Evolutionary conservation across 1,140 invertebrate genomes (phyloP), one percentile per base, ranked within the genome.

Genomic region (Drosophila sp.): DNA sequence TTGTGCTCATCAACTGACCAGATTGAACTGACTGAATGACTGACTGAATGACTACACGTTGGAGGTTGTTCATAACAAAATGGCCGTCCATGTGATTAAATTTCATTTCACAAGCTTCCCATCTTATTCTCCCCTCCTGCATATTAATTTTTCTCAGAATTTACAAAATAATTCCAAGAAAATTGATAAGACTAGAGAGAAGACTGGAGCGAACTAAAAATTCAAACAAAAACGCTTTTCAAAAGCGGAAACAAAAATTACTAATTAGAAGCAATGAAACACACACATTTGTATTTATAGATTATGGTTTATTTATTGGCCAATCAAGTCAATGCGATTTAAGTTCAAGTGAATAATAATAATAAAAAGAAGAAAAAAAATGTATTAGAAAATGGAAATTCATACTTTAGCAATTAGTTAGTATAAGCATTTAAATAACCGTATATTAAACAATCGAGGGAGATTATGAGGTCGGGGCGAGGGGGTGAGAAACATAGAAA

Each of bases 1-100:
- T 47, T 47, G 44, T 67, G 63, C 72, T 38, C 72, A 74, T 74
- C 73, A 69, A 62, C 55, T 69, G 60, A 47, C 72, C 40, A 62
- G 44, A 23, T 23, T 47, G 44, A 10, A 35, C 7, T 8, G 7
- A 35, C 7, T 35, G 17, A 17, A 17, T 17, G 33, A 35, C 7
- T 8, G 7, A 35, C 7, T 35, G 17, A 17, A 17, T 17, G 33
- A 35, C 33, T 35, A 10, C 33, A 6, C 33, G 33, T 8, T 35
- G 8, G 33, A 11, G 11, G 35, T 44, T 44, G n/a, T 44, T 47
- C 7, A 7, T 47, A 23, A 27, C 35, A 38, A 38, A 38, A 38
- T 38, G 35, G 35, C 35, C 3, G 35, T 38, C 8, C 35, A 33
- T 17, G 3, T 38, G 2, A 10, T 38, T 11, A 11, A 8, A 0